Conservation (phyloP, 2,113 vertebrate genomes). For the Speoplatyrhinus poulsoni region DNA sequence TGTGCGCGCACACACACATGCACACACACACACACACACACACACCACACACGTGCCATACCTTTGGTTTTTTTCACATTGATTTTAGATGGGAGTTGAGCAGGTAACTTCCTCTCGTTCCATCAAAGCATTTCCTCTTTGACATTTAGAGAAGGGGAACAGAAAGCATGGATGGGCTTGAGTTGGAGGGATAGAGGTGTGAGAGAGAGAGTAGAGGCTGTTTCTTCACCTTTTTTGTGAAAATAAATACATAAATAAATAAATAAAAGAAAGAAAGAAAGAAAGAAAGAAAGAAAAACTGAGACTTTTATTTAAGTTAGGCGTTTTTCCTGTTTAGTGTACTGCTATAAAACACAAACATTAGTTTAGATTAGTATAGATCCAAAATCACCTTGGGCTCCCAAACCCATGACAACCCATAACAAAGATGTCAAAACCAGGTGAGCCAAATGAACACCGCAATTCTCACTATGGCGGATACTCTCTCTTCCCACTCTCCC, state of each 20-base stretch:
- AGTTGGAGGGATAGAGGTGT: background rate
- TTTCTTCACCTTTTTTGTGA: conserved; percentile 42
- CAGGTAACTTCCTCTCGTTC: conserved; percentile 50
- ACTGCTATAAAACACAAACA: too few species aligned
- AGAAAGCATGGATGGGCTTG: background rate
- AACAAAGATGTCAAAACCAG: too few species aligned
- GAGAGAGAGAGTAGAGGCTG: conserved; percentile 27
- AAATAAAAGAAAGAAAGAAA: background rate
- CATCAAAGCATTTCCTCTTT: conserved; percentile 66
- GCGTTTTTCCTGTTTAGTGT: background rate
- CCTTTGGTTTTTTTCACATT: conserved; percentile 51
- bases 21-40: conserved; percentile 6
- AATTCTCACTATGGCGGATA: too few species aligned
- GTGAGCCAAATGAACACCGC: too few species aligned
- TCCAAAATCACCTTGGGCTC: too few species aligned
- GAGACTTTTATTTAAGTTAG: background rate
- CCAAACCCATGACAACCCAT: too few species aligned
- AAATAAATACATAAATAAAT: conserved; percentile 34
- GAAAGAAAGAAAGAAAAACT: too few species aligned
- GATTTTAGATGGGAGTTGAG: conserved; percentile 60
- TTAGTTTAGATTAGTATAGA: too few species aligned
- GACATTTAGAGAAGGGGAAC: conserved; percentile 63
- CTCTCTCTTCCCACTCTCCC: too few species aligned
- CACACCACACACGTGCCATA: background rate
- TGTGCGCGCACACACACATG: background rate